A percentile compares a stretch with the other conserved stretches of the same genome.
phyloP scores from a whole-genome alignment of 2,888 invertebrate species.

The Philonicus albiceps region DNA sequence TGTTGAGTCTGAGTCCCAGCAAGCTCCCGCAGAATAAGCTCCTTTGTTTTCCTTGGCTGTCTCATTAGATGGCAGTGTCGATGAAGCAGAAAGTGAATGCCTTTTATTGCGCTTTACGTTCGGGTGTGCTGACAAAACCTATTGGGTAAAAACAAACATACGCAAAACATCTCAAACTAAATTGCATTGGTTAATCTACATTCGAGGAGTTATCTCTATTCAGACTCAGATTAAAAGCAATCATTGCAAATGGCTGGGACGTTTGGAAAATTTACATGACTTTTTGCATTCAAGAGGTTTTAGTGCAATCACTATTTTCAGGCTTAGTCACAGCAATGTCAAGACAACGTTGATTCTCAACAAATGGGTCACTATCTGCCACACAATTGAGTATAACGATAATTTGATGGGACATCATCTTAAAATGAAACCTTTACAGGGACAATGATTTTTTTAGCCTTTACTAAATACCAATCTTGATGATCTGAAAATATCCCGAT shows the following conservation, averaged over 20 bases:
- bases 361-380: neutral
- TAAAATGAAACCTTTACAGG: neutral
- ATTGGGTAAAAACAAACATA: conserved; percentile 33
- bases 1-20: conserved; percentile 41
- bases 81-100: conserved; percentile 33
- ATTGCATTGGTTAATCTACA: conserved; percentile 18
- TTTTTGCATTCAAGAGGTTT: neutral
- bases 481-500: neutral
- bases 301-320: neutral
- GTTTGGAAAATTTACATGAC: conserved; percentile 19
- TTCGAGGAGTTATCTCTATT: neutral
- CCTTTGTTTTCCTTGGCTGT: conserved; percentile 47
- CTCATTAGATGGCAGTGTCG: conserved; percentile 43
- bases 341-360: neutral
- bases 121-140: conserved; percentile 44
- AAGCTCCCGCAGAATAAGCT: conserved; percentile 11
- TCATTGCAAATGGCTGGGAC: neutral
- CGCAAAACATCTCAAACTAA: conserved; percentile 30
- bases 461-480: neutral
- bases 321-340: neutral
- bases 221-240: neutral
- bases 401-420: neutral
- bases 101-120: conserved; percentile 44
- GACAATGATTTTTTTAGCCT: neutral
- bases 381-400: neutral